Conservation (phyloP, 1,140 invertebrate species). For the Manduca sexta region DNA sequence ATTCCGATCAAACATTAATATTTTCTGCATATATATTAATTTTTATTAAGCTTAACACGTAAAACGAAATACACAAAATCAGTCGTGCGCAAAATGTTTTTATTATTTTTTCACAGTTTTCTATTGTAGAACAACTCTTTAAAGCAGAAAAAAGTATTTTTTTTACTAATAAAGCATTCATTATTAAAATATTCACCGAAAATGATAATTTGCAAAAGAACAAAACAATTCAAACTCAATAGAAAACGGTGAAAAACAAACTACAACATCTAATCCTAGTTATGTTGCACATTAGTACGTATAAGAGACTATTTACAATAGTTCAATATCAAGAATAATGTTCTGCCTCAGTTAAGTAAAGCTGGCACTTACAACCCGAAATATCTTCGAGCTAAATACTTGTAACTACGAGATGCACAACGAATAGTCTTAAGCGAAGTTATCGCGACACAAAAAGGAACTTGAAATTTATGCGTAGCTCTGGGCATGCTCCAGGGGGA, state of each 20-base stretch:
- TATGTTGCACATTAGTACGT: conserved; percentile 11
- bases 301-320: conserved; percentile 53
- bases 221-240: conserved; percentile 6
- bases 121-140: conserved; percentile 12
- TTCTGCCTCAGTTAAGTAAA: conserved; percentile 29
- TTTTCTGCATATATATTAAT: not conserved
- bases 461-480: conserved; percentile 59
- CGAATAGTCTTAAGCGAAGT: not conserved
- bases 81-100: conserved; percentile 24
- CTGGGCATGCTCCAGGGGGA: conserved; percentile 68
- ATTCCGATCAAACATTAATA: conserved; percentile 17
- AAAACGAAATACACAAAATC: conserved; percentile 27
- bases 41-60: conserved; percentile 2
- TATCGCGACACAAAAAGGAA: conserved; percentile 21
- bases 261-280: conserved; percentile 8
- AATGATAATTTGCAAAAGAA: not conserved
- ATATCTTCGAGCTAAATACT: conserved; percentile 10
- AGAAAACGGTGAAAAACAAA: conserved; percentile 21
- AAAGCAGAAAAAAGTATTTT: too few species aligned
- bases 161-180: too few species aligned
- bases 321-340: conserved; percentile 63
- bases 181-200: not conserved
- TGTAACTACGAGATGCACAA: conserved; percentile 4
- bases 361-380: conserved; percentile 28
- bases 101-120: conserved; percentile 16